Evolutionary conservation across 2,888 invertebrate genomes (phyloP), one percentile per base, ranked within the genome.

Genomic region (Emmelina monodactyla): DNA sequence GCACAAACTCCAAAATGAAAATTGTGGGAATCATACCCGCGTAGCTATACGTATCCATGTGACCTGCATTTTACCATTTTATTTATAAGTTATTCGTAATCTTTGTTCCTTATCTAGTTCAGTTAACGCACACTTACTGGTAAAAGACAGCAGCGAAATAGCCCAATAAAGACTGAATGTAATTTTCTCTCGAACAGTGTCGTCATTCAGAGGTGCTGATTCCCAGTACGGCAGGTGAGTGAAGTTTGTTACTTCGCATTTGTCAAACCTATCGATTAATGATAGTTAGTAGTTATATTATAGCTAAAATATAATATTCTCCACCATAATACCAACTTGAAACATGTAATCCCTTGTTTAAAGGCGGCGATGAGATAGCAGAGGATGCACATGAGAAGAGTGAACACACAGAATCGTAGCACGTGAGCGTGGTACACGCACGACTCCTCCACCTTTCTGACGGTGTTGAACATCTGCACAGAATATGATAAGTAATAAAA

Each of bases 91-190:
- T n/a, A 10, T 14, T 2, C 16, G 2, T 16, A 15, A 31, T 6
- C 3, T 11, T 15, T 16, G 15, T 16, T 2, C n/a, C 9, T 6
- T 11, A 11, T 15, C 6, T 3, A 13, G 13, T 19, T 3, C 11
- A 14, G 19, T n/a, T 6, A 13, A 12, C 7, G 2, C n/a, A 1
- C 3, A 51, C 62, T 53, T 44, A 73, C 72, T 42, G 0, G 70
- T 71, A 19, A 72, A 67, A 2, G 58, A 65, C 11, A 72, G 57
- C 53, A 73, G 57, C 2, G 68, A 67, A 2, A 70, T 58, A 1
- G 73, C 61, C 68, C 68, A 73, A 44, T 68, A 73, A 2, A 73
- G 53, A n/a, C 62, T 59, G 35, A 67, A 73, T 1, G 41, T 3
- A 7, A 25, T 11, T 3, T 9, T 25, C n/a, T 25, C 25, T 7